Base-by-base conservation (phyloP, 2,113 vertebrate species). In the Daphoenositta chrysoptera region DNA sequence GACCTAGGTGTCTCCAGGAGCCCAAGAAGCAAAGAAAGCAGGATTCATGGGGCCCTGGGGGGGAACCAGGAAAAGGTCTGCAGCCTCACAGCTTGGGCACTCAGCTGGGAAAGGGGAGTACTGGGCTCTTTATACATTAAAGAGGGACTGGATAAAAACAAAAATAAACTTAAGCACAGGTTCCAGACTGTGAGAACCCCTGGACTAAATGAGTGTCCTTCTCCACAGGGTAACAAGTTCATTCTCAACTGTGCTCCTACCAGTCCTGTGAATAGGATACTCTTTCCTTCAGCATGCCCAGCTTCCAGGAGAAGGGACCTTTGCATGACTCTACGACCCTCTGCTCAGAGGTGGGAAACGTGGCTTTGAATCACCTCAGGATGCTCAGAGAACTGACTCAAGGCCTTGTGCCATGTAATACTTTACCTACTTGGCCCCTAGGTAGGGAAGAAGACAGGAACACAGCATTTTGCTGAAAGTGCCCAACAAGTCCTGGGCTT, bases 1-100 rank as follows among this genome's bases (percentile, higher is more conserved):
- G 83, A 90, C 85, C 61, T 92, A 61, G 95, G 96, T 87, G 80
- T 81, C 95, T 93, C 91, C 83, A 47, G 86, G 35, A 96, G 93
- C 86, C 68, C 40, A 78, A 92, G 72, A 39, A 89, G 91, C 68
- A 89, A 92, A 93, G 86, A 89, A 94, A 92, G 86, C 72, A 90
- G 86, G 69, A 94, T 96, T 95, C 94, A 94, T 78, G 89, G 80
- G 80, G 93, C 83, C 72, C 76, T 45, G 11, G 64, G 39, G 90
- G 73, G 80, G 6, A 39, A 86, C 56, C 80, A 73, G 90, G 89
- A 91, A 95, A 95, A 94, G 83, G 93, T 89, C 93, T 94, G 76
- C 76, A 96, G 53, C 83, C 76, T 83, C 17, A 0, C 90, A 94
- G 86, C 80, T 91, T 92, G 89, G 72, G 83, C 83, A 73, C 80